These are phyloP conservation scores for Philhelius pedissequus DNA, from an alignment of 2,888 invertebrate species.

Conservation along the genomic window DNA sequence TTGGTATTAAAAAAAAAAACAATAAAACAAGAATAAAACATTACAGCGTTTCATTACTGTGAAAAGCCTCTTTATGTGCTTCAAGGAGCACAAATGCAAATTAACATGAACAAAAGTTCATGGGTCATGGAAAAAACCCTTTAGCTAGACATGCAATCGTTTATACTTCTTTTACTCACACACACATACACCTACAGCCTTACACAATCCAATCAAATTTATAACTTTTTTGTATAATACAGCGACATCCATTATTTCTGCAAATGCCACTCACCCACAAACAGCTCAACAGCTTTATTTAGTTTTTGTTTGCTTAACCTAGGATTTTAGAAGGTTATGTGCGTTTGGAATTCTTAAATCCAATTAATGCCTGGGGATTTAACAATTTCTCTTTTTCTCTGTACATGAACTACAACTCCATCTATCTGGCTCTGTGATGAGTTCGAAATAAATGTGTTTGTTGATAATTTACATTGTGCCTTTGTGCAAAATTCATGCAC, in stretches of 20 bases:
- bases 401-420: background rate
- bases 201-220: constrained; percentile 2
- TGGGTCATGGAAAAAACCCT: background rate
- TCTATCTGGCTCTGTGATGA: background rate
- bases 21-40: background rate
- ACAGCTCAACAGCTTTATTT: background rate
- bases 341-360: constrained; percentile 3
- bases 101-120: background rate
- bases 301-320: background rate
- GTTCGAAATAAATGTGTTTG: background rate
- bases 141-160: constrained; percentile 4
- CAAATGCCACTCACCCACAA: background rate
- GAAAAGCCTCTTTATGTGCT: background rate
- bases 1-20: background rate
- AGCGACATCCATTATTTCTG: background rate
- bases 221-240: background rate
- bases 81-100: background rate
- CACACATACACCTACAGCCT: background rate
- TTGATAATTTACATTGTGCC: background rate
- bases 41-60: background rate
- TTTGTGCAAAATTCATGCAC: background rate
- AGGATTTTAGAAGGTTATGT: constrained; percentile 3
- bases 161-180: background rate
- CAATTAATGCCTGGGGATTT: constrained; percentile 8
- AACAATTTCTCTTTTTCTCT: background rate